Percentiles rank a stretch among this genome's conserved stretches.
phyloP scores from a whole-genome alignment of 2,113 vertebrate species.

The Craseonycteris thonglongyai region DNA sequence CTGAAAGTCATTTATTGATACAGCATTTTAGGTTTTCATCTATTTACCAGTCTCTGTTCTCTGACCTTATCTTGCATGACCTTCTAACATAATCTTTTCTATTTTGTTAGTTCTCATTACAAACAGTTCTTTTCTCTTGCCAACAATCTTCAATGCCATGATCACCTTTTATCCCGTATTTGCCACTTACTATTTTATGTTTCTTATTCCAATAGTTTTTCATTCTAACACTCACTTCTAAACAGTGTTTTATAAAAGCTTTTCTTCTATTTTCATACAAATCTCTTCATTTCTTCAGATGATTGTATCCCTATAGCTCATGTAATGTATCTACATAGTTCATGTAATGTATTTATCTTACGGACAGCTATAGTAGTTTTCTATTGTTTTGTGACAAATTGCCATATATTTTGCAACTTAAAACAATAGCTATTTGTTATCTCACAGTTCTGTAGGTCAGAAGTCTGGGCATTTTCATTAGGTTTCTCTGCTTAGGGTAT shows the following conservation, averaged over 20 bases:
- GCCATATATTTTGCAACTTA: neutral
- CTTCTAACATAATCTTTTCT: neutral
- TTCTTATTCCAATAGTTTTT: neutral
- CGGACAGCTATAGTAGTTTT: neutral
- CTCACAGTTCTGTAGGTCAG: neutral
- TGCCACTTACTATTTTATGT: neutral
- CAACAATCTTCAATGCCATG: neutral
- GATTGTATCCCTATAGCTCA: neutral
- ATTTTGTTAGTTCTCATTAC: neutral
- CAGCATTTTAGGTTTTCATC: neutral
- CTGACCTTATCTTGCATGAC: neutral
- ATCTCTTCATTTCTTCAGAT: neutral
- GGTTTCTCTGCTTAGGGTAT: neutral
- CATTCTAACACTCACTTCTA: neutral
- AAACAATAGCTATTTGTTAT: neutral
- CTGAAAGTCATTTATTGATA: neutral
- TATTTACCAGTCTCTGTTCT: neutral
- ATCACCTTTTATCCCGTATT: neutral
- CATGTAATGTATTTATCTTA: neutral
- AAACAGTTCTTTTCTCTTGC: neutral
- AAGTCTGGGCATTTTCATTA: neutral
- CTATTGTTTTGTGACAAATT: neutral
- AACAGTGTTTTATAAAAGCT: neutral
- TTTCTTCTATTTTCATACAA: neutral
- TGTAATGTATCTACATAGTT: neutral